Evolutionary conservation across 2,797 vertebrate species (phyloP), one percentile per base, ranked within the genome.

Genomic region (Acrossocheilus fasciatus): DNA sequence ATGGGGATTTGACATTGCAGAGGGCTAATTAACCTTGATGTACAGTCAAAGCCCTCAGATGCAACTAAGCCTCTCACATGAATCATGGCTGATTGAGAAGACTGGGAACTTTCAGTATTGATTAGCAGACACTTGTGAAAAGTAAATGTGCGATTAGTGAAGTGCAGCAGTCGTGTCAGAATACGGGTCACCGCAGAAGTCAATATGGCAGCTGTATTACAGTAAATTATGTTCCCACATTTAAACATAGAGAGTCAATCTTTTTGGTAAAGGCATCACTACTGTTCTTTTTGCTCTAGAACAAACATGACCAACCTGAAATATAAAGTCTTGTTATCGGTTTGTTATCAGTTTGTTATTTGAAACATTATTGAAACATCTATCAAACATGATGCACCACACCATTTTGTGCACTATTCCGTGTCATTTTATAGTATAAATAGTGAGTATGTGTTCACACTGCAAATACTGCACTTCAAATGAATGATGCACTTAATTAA

Each of bases 11-110:
- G 83, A 52, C 72, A 76, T 41, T 82, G 76, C 36, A 50, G 43
- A 81, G 4, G 18, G 36, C 50, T 82, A 39, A 68, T 64, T 82
- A 85, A 66, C 72, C 54, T 59, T 76, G 30, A 54, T 76, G 72
- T 82, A 86, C 34, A 76, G 52, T 41, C 73, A 78, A n/a, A 82
- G 20, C n/a, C 43, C 34, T 77, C 82, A 20, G 45, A 84, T 47
- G 45, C 54, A 76, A 68, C 68, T 59, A 39, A 69, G 50, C 30
- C 30, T 54, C 74, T 84, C 23, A 77, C 62, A 30, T 69, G 23
- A 84, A 77, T 68, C 62, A 52, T 2, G 20, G n/a, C 39, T 45
- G 3, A 59, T 45, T 83, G 7, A 30, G 36, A 43, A 69, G 23
- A 74, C 1, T 2, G 39, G 2, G 26, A 50, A 62, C 54, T 34